Evolutionary conservation across 2,113 vertebrate genomes (phyloP).

Genomic region (Macroglossus sobrinus): DNA sequence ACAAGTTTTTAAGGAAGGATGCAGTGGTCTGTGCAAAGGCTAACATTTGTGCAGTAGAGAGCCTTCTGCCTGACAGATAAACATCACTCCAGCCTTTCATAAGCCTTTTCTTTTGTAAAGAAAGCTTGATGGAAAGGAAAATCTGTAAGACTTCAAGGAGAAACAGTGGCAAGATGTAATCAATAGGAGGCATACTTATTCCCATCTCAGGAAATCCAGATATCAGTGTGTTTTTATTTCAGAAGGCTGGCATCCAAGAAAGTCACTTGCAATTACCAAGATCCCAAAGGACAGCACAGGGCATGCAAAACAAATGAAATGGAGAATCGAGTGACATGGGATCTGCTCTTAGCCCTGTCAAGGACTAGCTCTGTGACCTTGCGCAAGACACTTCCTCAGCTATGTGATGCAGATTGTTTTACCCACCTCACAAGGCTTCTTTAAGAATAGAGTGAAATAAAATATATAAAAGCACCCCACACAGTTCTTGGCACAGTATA

Average conservation of each 20-base stretch:
- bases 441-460: background rate
- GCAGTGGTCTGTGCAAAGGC: slow-evolving; percentile 47
- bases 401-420: background rate
- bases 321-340: background rate
- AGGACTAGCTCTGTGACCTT: background rate
- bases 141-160: slow-evolving; percentile 55
- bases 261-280: slow-evolving; percentile 5
- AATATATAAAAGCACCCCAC: background rate
- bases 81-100: slow-evolving; percentile 5
- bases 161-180: slow-evolving; percentile 13
- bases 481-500: background rate
- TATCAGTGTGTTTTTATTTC: slow-evolving; percentile 45
- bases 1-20: background rate
- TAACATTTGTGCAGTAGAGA: slow-evolving; percentile 51
- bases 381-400: background rate
- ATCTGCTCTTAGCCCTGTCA: background rate
- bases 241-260: background rate
- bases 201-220: slow-evolving; percentile 37
- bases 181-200: slow-evolving; percentile 36
- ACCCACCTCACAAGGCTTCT: background rate
- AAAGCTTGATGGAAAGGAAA: slow-evolving; percentile 43
- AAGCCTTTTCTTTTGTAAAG: slow-evolving; percentile 48
- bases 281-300: background rate
- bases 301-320: background rate
- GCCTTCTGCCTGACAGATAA: slow-evolving; percentile 49